phyloP scores from a whole-genome alignment of 2,113 vertebrate genomes.

The Lepus americanus region DNA sequence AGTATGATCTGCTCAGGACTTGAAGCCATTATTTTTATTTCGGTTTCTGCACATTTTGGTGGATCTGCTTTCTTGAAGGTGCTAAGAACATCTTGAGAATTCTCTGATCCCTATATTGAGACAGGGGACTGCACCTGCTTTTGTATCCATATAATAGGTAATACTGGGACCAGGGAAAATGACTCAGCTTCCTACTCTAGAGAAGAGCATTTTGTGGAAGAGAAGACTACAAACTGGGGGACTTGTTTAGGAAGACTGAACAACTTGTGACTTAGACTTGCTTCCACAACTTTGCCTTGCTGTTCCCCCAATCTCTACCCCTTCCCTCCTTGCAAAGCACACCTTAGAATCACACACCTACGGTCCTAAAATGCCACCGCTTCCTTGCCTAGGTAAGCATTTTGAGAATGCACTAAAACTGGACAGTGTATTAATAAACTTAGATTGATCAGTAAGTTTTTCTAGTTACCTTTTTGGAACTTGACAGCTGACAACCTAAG shows the following conservation, averaged over 20 bases:
- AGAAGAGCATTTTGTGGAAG: neutral
- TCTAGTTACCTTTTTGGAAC: neutral
- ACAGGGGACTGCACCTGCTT: neutral
- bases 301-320: neutral
- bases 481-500: neutral
- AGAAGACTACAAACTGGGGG: neutral
- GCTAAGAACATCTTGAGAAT: neutral
- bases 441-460: neutral
- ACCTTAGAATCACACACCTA: neutral
- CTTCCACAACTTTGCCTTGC: neutral
- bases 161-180: neutral
- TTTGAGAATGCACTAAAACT: constrained; percentile 21
- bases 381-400: neutral
- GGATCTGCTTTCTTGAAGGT: neutral
- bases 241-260: neutral
- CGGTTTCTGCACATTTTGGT: neutral
- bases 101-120: neutral
- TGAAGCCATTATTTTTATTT: neutral
- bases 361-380: neutral
- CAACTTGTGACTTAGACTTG: neutral
- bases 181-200: neutral
- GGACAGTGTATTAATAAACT: neutral
- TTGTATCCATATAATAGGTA: neutral
- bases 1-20: neutral
- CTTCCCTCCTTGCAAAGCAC: neutral